Evolutionary conservation across 1,140 invertebrate genomes (phyloP).

Genomic region (Oncopeltus fasciatus): DNA sequence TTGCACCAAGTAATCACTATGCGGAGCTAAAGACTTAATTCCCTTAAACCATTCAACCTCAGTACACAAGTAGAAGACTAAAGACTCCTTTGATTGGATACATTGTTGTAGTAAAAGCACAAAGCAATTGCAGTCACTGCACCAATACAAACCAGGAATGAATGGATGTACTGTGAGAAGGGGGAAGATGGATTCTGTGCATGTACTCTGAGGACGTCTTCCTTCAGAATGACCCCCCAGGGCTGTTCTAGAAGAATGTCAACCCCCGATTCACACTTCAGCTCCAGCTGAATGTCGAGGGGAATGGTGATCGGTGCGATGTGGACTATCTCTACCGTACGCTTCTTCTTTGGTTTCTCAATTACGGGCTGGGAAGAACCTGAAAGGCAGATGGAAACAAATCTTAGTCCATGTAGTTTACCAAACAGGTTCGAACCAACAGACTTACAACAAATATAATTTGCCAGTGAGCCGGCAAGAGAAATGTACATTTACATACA

Average conservation of each 20-base stretch:
- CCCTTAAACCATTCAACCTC: background rate
- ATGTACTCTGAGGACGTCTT: slow-evolving; percentile 30
- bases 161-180: slow-evolving; percentile 38
- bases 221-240: slow-evolving; percentile 44
- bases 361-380: background rate
- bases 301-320: slow-evolving; percentile 7
- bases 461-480: background rate
- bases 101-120: background rate
- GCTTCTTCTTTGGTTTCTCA: no score
- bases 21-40: background rate
- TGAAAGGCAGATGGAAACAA: background rate
- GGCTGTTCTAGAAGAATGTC: slow-evolving; percentile 53
- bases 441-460: background rate
- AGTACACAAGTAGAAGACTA: background rate
- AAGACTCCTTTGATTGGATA: no score
- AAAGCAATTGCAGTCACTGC: background rate
- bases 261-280: slow-evolving; percentile 36
- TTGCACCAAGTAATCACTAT: no score
- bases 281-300: slow-evolving; percentile 31
- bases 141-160: slow-evolving; percentile 28
- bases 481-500: background rate
- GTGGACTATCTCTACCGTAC: slow-evolving; percentile 6
- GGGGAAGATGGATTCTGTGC: slow-evolving; percentile 31
- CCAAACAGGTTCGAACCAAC: background rate
- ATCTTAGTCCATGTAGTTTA: background rate